Conservation (phyloP, 1,140 invertebrate genomes). For the Hestina assimilis region DNA sequence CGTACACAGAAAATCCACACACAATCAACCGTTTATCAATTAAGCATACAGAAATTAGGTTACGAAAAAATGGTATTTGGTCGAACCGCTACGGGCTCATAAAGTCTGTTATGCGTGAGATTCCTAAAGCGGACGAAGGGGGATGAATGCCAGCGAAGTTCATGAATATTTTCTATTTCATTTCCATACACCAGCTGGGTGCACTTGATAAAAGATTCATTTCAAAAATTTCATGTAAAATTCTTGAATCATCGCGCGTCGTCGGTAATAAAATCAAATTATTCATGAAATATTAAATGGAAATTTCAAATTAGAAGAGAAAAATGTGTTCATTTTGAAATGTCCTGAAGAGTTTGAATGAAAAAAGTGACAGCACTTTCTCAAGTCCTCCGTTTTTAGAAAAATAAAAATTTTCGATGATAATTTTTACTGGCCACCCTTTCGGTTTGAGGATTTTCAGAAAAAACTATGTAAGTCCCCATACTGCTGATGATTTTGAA, state of each 20-base stretch:
- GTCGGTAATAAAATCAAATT: background rate
- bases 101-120: too few relatives aligned
- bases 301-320: background rate
- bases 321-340: background rate
- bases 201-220: slow-evolving; percentile 6
- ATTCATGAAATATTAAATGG: background rate
- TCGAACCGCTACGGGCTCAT: too few relatives aligned
- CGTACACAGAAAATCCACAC: too few relatives aligned
- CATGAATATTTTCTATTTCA: slow-evolving; percentile 16
- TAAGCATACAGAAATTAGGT: too few relatives aligned
- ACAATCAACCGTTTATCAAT: too few relatives aligned
- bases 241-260: background rate
- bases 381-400: too few relatives aligned
- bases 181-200: slow-evolving; percentile 10
- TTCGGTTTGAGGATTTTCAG: too few relatives aligned
- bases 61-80: too few relatives aligned
- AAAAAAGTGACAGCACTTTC: background rate
- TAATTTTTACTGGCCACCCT: too few relatives aligned
- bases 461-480: too few relatives aligned
- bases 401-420: too few relatives aligned
- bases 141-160: background rate
- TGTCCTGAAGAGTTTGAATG: background rate
- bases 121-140: background rate
- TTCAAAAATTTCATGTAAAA: background rate
- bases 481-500: too few relatives aligned